Base-by-base conservation (phyloP, 1,140 invertebrate species). In the Polypedilum pembai region DNA sequence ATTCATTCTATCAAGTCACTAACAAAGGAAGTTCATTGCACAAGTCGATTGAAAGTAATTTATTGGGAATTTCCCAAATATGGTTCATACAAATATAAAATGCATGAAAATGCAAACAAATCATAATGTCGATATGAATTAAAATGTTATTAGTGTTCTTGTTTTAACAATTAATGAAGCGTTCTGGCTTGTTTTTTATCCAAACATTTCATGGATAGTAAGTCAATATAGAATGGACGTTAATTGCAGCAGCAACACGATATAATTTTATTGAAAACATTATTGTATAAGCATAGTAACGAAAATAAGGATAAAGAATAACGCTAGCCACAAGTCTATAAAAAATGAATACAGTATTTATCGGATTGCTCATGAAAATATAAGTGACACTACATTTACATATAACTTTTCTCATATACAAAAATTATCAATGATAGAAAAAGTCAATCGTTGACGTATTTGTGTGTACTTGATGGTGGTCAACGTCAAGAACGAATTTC, bases 171-270 rank as follows among this genome's bases (percentile, higher is more conserved):
- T 56, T 56, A 56, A 33, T 33, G 24, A 33, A 56, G 4, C n/a
- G 45, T 45, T 45, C 8, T 8, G 3, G 8, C 45, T 15, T n/a
- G 45, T 56, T 56, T 56, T n/a, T 4, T 56, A n/a, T 56, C 12
- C 12, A 56, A 56, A 56, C 45, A 56, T n/a, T 56, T 56, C 45
- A 56, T 56, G 45, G 15, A 56, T 56, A 56, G 15, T 45, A 4
- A 56, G 45, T n/a, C 45, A 56, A 56, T 33, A 33, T 33, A 5
- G 5, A 33, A 33, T 33, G 5, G 24, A 33, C 45, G n/a, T n/a
- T 56, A 56, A 56, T n/a, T 56, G 45, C n/a, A n/a, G n/a, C n/a
- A n/a, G 45, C 45, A 56, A 56, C 45, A 56, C 45, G 45, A 56
- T n/a, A 56, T 56, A 33, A 33, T 56, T 56, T 15, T 56, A 56